phyloP scores from a whole-genome alignment of 2,113 vertebrate genomes.

The Asarcornis scutulata region DNA sequence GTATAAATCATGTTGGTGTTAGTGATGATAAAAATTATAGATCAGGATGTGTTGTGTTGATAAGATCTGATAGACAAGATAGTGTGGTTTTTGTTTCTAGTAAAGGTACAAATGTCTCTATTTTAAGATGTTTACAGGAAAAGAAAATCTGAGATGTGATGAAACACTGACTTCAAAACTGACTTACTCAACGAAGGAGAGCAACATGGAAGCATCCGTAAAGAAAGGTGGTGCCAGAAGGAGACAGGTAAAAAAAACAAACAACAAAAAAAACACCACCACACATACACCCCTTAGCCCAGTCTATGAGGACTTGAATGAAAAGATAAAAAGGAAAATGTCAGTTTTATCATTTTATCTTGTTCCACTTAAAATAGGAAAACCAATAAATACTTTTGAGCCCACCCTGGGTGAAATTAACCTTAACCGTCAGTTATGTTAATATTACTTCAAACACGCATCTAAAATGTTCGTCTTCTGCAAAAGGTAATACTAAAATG shows the following conservation, averaged over 20 bases:
- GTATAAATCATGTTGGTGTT: neutral
- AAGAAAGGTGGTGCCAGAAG: constrained; percentile 12
- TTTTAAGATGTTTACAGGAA: neutral
- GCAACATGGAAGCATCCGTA: neutral
- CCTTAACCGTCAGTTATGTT: neutral
- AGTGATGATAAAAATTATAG: neutral
- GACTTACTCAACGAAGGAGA: neutral
- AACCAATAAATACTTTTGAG: neutral
- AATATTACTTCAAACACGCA: neutral
- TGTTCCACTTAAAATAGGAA: neutral
- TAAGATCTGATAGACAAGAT: neutral
- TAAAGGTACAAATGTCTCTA: neutral
- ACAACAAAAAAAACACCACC: fast-evolving
- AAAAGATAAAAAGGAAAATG: neutral
- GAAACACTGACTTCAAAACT: neutral
- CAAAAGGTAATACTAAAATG: neutral
- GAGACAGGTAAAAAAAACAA: constrained; percentile 19
- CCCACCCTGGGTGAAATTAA: neutral
- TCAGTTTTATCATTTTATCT: neutral
- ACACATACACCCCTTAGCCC: neutral
- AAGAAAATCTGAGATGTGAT: neutral
- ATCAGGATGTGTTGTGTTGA: neutral
- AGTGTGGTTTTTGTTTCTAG: neutral
- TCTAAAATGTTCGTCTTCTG: neutral
- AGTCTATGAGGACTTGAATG: neutral